A percentile compares a stretch with the other conserved stretches of the same genome.
These are phyloP conservation scores for Moxostoma hubbsi DNA, from an alignment of 2,797 vertebrate species.

Conservation along the genomic window DNA sequence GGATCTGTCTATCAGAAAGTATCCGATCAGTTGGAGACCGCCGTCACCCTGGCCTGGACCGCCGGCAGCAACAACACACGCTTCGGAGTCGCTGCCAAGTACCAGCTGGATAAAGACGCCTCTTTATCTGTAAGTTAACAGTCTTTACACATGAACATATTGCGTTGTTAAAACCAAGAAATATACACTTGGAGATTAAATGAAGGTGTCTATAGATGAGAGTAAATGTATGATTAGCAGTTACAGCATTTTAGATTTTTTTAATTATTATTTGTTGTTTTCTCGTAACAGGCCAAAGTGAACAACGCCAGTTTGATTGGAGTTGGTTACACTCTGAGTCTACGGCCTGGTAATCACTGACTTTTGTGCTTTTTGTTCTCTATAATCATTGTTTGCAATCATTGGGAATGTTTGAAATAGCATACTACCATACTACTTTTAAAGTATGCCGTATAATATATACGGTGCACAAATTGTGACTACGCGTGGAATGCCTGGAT, in stretches of 20 bases:
- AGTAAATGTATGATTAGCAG: too few relatives aligned
- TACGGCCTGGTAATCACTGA: constrained; percentile 84
- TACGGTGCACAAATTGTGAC: background rate
- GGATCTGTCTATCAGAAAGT: constrained; percentile 98
- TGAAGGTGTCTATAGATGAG: background rate
- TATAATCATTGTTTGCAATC: background rate
- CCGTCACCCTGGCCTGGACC: constrained; percentile 92
- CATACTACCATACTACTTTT: background rate
- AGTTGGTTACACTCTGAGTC: constrained; percentile 90
- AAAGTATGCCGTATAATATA: too few relatives aligned
- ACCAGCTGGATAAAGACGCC: constrained; percentile 87
- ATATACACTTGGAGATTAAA: background rate
- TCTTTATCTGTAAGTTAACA: constrained; percentile 83
- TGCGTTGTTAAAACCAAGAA: too few relatives aligned
- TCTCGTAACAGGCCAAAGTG: constrained; percentile 86
- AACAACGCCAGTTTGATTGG: constrained; percentile 95
- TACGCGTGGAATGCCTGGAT: background rate
- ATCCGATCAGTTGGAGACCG: constrained; percentile 87
- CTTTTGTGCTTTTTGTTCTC: background rate
- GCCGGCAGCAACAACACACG: constrained; percentile 98
- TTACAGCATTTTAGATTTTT: too few relatives aligned
- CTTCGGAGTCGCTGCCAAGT: constrained; percentile 92
- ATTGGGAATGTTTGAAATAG: background rate
- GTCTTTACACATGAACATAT: background rate
- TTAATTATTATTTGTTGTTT: constrained; percentile 11